phyloP scores from a whole-genome alignment of 2,113 vertebrate genomes.

The Ranitomeya imitator region DNA sequence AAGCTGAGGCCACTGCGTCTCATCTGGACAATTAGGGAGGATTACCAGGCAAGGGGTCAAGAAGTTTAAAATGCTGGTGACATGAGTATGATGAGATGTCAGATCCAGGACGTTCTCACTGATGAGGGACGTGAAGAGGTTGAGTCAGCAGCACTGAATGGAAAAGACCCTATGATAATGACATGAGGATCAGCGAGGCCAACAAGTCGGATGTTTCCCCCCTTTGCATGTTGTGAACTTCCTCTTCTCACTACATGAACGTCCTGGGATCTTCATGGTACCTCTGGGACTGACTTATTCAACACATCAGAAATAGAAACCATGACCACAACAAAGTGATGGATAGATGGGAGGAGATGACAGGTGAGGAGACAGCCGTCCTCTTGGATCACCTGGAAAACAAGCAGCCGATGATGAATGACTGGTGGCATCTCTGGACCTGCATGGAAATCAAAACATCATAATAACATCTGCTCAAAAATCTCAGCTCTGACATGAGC shows the following conservation, averaged over 20 bases:
- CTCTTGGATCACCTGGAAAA: too few relatives aligned
- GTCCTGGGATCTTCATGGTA: not conserved
- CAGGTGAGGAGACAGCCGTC: too few relatives aligned
- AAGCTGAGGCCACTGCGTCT: not conserved
- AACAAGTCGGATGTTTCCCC: not conserved
- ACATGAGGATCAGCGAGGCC: not conserved
- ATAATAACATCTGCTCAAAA: not conserved
- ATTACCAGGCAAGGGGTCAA: slow-evolving; percentile 3
- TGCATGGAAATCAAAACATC: not conserved
- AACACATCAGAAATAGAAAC: not conserved
- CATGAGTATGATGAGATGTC: not conserved
- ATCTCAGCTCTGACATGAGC: not conserved
- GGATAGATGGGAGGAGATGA: too few relatives aligned
- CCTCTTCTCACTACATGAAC: not conserved
- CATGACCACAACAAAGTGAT: too few relatives aligned
- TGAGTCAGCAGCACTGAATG: too few relatives aligned
- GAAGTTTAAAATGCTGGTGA: not conserved
- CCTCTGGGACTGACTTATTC: not conserved
- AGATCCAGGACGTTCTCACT: not conserved
- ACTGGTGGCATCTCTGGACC: not conserved
- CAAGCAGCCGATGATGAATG: not conserved
- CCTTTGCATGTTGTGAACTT: not conserved
- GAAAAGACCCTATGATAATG: not conserved
- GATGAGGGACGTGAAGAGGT: not conserved
- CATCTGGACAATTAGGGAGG: not conserved